A percentile compares a stretch with the other conserved stretches of the same genome.
Conservation (phyloP, 2,113 vertebrate species). For the Neolamprologus toae region DNA sequence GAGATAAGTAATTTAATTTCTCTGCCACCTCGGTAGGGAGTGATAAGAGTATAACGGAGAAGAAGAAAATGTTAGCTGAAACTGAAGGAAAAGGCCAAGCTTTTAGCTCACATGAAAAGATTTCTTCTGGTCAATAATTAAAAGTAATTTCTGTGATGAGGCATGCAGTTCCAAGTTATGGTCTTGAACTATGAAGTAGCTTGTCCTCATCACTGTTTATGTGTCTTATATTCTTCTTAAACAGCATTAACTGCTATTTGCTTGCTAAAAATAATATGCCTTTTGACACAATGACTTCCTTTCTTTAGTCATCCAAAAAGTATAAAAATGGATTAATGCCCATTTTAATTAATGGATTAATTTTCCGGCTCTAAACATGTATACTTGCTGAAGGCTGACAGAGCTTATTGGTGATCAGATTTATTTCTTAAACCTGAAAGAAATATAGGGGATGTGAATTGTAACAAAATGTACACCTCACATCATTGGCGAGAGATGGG, state of each 20-base stretch:
- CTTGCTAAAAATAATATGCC: background rate
- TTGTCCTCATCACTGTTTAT: background rate
- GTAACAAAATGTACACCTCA: background rate
- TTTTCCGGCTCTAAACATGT: background rate
- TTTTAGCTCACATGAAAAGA: background rate
- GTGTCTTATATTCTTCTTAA: background rate
- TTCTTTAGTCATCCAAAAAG: background rate
- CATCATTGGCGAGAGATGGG: background rate
- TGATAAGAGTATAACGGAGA: conserved; percentile 47
- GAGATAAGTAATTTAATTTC: conserved; percentile 67
- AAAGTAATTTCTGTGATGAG: background rate
- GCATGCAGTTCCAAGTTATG: background rate
- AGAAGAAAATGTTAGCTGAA: conserved; percentile 7
- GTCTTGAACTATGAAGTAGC: background rate
- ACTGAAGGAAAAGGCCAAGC: conserved; percentile 4
- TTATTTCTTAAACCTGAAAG: background rate
- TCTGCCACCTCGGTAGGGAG: conserved; percentile 33
- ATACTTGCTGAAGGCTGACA: background rate
- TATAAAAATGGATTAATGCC: background rate
- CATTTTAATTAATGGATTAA: background rate
- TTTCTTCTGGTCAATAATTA: conserved; percentile 23
- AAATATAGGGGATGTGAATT: background rate
- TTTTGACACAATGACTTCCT: background rate
- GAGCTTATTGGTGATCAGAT: background rate
- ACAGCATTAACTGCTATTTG: background rate